Conservation (phyloP, 1,140 invertebrate genomes). For the Rhopalosiphum padi region DNA sequence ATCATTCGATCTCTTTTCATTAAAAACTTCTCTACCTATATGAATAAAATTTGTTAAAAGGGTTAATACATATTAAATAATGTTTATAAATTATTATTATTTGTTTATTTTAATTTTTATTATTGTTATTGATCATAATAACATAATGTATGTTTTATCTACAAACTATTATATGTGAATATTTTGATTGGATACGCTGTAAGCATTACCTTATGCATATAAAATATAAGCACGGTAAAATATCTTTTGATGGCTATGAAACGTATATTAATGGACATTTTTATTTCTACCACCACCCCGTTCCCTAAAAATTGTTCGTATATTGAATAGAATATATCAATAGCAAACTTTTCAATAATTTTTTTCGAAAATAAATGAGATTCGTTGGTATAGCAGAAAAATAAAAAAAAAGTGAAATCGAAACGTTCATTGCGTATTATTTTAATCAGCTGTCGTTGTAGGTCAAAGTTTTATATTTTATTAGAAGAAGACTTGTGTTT, state of each 20-base stretch:
- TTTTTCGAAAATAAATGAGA: not conserved
- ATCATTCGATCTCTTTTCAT: not conserved
- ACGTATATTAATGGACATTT: not conserved
- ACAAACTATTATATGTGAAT: not conserved
- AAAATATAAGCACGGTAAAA: not conserved
- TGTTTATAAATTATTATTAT: not conserved
- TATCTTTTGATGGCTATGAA: not conserved
- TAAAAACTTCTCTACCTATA: not conserved
- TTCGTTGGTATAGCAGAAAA: not conserved
- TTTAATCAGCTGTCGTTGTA: no score
- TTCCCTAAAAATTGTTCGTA: not conserved
- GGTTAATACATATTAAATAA: not conserved
- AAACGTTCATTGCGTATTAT: no score
- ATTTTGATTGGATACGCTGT: not conserved
- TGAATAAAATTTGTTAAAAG: not conserved
- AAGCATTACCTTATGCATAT: not conserved
- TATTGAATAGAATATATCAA: not conserved
- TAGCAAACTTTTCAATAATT: not conserved
- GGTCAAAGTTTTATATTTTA: no score
- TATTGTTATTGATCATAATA: not conserved
- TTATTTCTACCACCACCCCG: not conserved
- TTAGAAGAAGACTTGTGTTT: no score
- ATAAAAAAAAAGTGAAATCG: no score
- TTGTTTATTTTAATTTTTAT: not conserved
- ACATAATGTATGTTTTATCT: not conserved